Evolutionary conservation across 2,888 invertebrate genomes (phyloP), one percentile per base, ranked within the genome.

Genomic region (Thyatira batis): DNA sequence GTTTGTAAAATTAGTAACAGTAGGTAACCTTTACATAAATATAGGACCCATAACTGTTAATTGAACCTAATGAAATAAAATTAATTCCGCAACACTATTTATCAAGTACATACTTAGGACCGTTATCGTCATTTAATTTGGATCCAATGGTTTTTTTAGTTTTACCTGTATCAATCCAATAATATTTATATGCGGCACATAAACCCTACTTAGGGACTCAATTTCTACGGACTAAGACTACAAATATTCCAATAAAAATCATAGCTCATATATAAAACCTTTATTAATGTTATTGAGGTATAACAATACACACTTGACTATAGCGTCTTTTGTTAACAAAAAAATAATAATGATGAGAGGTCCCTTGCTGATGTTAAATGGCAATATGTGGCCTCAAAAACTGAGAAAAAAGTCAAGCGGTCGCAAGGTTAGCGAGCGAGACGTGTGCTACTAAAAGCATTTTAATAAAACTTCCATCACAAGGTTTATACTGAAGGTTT

Each of bases 291-390:
- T 55, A 65, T 65, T 67, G 69, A 63, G 52, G 25, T 50, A 60
- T 49, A 61, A 57, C 57, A 57, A 54, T 60, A 39, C 8, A 39
- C 13, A 0, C 28, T 20, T 28, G 1, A 10, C 11, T 20, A 27
- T 0, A 9, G 9, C 20, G 2, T 28, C n/a, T 1, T 21, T 3
- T 45, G 2, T 27, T 17, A 61, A 65, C 58, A 67, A 76, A 79
- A 80, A 80, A 81, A 80, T 75, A 71, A 76, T 75, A 73, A 63
- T 63, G 63, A 70, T 59, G 65, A 66, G 67, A 71, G 71, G 71
- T 72, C 74, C 76, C 80, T 80, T 77, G 82, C 82, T 79, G 79
- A 77, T 68, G 76, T 76, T 83, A 83, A 85, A 82, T 84, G 82
- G 80, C 80, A 78, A 72, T 71, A 77, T 73, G 75, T 82, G 83